Conservation (phyloP, 2,113 vertebrate species). For the Holacanthus passer region DNA sequence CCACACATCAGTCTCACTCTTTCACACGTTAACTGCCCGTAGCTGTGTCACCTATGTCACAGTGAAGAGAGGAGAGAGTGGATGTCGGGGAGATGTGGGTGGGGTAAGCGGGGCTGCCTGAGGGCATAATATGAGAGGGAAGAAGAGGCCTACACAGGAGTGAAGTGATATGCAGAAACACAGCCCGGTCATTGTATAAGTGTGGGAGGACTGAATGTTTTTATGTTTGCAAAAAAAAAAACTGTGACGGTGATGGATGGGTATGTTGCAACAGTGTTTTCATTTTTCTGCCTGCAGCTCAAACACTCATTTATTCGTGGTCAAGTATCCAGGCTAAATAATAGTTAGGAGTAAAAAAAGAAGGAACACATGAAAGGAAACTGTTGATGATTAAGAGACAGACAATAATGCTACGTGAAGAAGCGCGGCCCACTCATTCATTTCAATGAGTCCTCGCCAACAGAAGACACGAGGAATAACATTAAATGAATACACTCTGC, state of each 20-base stretch:
- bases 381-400: slow-evolving; percentile 9
- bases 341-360: not conserved
- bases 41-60: slow-evolving; percentile 43
- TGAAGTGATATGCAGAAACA: not conserved
- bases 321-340: not conserved
- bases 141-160: not conserved
- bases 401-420: not conserved
- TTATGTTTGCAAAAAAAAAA: not conserved
- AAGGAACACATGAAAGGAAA: not conserved
- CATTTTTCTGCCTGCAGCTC: not conserved
- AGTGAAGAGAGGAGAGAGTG: slow-evolving; percentile 18
- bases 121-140: not conserved
- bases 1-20: slow-evolving; percentile 10
- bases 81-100: not conserved
- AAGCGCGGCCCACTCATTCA: not conserved
- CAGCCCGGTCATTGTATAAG: slow-evolving; percentile 17
- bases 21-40: slow-evolving; percentile 10
- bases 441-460: not conserved
- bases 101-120: not conserved
- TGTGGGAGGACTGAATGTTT: not conserved
- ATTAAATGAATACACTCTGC: not conserved
- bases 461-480: not conserved
- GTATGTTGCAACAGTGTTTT: slow-evolving; percentile 4
- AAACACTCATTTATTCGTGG: slow-evolving; percentile 12
- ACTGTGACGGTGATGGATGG: slow-evolving; percentile 46